Conservation (phyloP, 2,888 invertebrate genomes). For the Parnassius mnemosyne region DNA sequence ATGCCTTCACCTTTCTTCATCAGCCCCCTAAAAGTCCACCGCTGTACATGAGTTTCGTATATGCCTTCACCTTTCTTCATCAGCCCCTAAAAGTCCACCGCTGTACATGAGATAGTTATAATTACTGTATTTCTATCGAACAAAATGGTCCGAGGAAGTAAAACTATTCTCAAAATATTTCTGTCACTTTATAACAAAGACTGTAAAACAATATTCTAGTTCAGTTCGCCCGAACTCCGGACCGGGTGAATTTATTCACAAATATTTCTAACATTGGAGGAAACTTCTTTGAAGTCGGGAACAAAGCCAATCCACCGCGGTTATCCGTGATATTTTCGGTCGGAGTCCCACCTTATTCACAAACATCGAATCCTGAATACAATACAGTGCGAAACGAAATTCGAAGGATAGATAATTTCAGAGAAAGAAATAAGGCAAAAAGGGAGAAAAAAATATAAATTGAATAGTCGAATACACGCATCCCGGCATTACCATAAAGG, state of each 20-base stretch:
- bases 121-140: too few relatives aligned
- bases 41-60: too few relatives aligned
- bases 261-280: constrained; percentile 63
- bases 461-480: constrained; percentile 80
- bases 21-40: too few relatives aligned
- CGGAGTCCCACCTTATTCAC: constrained; percentile 77
- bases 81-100: too few relatives aligned
- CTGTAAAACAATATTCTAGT: constrained; percentile 42
- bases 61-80: too few relatives aligned
- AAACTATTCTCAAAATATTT: neutral
- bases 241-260: constrained; percentile 64
- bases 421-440: constrained; percentile 76
- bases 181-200: constrained; percentile 22
- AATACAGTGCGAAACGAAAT: constrained; percentile 81
- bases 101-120: too few relatives aligned
- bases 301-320: constrained; percentile 77
- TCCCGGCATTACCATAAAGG: constrained; percentile 80
- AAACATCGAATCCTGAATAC: constrained; percentile 76
- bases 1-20: too few relatives aligned
- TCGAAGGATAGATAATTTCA: constrained; percentile 80
- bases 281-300: constrained; percentile 78
- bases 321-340: constrained; percentile 75
- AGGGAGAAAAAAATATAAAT: constrained; percentile 78
- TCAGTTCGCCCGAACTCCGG: constrained; percentile 46
- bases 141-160: too few relatives aligned